A percentile compares a stretch with the other conserved stretches of the same genome.
Conservation (phyloP, 2,888 invertebrate species). For the Eupithecia pulchellata region DNA sequence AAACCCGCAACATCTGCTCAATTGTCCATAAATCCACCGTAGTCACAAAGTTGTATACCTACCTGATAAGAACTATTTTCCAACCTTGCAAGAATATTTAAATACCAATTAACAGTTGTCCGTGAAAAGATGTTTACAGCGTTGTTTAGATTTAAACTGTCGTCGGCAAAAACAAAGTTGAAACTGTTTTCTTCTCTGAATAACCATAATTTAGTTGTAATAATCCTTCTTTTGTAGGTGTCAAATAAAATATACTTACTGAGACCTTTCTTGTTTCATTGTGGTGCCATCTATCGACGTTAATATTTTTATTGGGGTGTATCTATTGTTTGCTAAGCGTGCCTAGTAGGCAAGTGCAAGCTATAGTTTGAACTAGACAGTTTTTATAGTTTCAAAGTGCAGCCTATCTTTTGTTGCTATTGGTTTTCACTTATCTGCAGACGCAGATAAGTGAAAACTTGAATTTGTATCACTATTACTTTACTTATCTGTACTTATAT, state of each 20-base stretch:
- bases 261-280: constrained; percentile 14
- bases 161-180: constrained; percentile 36
- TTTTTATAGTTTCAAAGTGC: no score
- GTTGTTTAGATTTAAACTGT: constrained; percentile 11
- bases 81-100: background rate
- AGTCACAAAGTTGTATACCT: background rate
- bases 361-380: no score
- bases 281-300: constrained; percentile 3
- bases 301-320: constrained; percentile 26
- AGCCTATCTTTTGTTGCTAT: no score
- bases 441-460: no score
- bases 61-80: background rate
- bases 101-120: constrained; percentile 15
- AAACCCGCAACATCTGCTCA: background rate
- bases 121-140: constrained; percentile 14
- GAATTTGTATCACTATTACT: no score
- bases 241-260: constrained; percentile 19
- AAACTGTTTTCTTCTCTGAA: constrained; percentile 9
- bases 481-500: no score
- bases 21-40: background rate
- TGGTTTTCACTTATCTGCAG: no score
- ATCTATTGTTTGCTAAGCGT: constrained; percentile 28
- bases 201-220: constrained; percentile 24
- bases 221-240: constrained; percentile 31
- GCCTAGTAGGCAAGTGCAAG: constrained; percentile 21